A percentile compares a stretch with the other conserved stretches of the same genome.
Conservation (phyloP, 92 coral and sea anemone species). For the Epizoanthus ramosus region DNA sequence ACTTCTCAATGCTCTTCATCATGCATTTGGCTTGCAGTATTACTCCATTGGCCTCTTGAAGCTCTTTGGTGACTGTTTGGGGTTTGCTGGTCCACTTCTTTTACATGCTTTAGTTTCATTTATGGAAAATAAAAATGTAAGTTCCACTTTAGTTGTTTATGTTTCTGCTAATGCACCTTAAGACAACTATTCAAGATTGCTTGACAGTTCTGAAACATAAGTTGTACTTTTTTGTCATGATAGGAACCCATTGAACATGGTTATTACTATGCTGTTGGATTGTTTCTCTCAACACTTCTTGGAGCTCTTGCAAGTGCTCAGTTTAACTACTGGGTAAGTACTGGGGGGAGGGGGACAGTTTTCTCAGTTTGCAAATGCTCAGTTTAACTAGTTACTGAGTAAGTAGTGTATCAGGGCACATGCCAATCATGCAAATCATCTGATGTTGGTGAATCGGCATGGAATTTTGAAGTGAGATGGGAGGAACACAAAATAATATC, state of each 20-base stretch:
- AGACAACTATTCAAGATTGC: background rate
- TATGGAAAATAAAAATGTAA: slow-evolving; percentile 91
- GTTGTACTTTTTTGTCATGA: background rate
- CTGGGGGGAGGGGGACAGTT: background rate
- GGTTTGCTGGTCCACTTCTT: slow-evolving; percentile 96
- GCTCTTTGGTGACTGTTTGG: slow-evolving; percentile 84
- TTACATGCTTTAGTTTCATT: slow-evolving; percentile 95
- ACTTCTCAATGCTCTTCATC: slow-evolving; percentile 83
- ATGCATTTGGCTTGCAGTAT: slow-evolving; percentile 93
- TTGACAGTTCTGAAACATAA: too few relatives aligned
- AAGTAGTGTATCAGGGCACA: too few relatives aligned
- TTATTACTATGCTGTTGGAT: slow-evolving; percentile 86
- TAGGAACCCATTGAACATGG: slow-evolving; percentile 95
- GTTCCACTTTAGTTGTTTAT: background rate
- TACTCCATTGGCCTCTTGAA: slow-evolving; percentile 87
- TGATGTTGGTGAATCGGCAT: too few relatives aligned
- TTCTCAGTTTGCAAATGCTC: background rate
- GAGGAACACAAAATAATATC: too few relatives aligned
- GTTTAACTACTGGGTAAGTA: slow-evolving; percentile 83
- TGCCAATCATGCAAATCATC: too few relatives aligned
- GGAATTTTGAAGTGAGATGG: too few relatives aligned
- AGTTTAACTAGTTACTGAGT: background rate
- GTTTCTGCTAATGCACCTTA: background rate
- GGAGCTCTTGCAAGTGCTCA: slow-evolving; percentile 81
- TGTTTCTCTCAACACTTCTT: slow-evolving; percentile 75